Base-by-base conservation (phyloP, 2,113 vertebrate genomes). In the Phaethornis superciliosus region DNA sequence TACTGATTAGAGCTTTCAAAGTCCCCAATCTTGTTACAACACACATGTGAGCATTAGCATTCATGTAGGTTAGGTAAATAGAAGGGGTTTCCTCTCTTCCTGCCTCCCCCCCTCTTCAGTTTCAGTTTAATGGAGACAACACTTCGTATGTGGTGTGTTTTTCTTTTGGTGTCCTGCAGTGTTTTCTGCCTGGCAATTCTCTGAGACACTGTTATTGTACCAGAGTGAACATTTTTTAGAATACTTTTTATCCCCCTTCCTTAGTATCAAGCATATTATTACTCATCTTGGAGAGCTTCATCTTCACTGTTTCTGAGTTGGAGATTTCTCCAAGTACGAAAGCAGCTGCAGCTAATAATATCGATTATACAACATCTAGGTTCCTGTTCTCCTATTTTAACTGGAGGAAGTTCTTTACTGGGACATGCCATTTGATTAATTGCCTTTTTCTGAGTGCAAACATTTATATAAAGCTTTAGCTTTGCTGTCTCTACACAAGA, bases 1-100 rank as follows among this genome's bases (percentile, higher is more conserved):
- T 96, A 93, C 94, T 91, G 90, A 88, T 89, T 70, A 89, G 81
- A 92, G 49, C 77, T 93, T 96, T 92, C 90, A 67, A 46, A 95
- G 49, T 80, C 85, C 75, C 76, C 90, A 76, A 1, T 92, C 74
- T 88, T 83, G 33, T 89, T 89, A 60, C 81, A 88, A 84, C 81
- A 80, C 82, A 88, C 47, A 10, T 42, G 68, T 69, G 75, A 92
- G 69, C 60, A 24, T 81, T 90, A 71, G 60, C 68, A 86, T 91
- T 95, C 76, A 12, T 4, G 22, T 24, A 59, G 79, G 82, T 81
- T 85, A 88, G 63, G 79, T 90, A 89, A 92, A 90, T 76, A 91
- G 18, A 10, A 69, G 76, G 46, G 47, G 4, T 83, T 94, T 90
- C 81, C 62, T 91, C 49, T 76, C 72, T 58, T 8, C 44, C 12